Base-by-base conservation (phyloP, 2,888 invertebrate species). In the Melanostoma scalare region DNA sequence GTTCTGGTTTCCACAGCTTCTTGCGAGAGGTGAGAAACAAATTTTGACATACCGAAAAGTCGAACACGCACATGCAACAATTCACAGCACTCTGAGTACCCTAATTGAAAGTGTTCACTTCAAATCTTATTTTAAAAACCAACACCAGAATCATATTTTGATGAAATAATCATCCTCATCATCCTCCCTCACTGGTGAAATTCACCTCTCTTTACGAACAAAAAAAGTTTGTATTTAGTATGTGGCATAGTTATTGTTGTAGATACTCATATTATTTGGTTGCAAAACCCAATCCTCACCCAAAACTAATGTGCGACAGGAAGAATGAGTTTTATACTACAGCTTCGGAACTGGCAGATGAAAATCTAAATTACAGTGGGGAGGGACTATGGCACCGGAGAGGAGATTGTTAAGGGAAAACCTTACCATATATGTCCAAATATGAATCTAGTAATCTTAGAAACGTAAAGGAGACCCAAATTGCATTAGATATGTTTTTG, bases 401-500 rank as follows among this genome's bases (percentile, higher is more conserved):
- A 48, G 30, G 3, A 44, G 9, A 3, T 10, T 53, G 20, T 20
- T 20, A 9, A 35, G 76, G 40, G 40, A 63, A 48, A 61, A 61
- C 36, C 58, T 84, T 71, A 69, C 53, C 78, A 84, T 79, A 79
- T 79, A 20, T 20, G 20, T 67, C 79, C 48, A 65, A 63, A 52
- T 50, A 75, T 58, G 56, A 58, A 52, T 44, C 55, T 53, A 56
- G 48, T 78, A 72, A 77, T 77, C 71, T 71, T 56, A 6, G 38
- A 67, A 20, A 76, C 56, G 52, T 53, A 56, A 74, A 69, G 58
- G 65, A 65, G 74, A 74, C 69, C 69, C 38, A 84, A 84, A 84
- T 84, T 79, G 78, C 84, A 79, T 84, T 71, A 79, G 74, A 84
- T 78, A 78, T 69, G 73, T 78, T 84, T 69, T 78, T 84, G 82